These are phyloP conservation scores for Acanthopagrus latus DNA, from an alignment of 2,797 vertebrate genomes.

Conservation along the genomic window DNA sequence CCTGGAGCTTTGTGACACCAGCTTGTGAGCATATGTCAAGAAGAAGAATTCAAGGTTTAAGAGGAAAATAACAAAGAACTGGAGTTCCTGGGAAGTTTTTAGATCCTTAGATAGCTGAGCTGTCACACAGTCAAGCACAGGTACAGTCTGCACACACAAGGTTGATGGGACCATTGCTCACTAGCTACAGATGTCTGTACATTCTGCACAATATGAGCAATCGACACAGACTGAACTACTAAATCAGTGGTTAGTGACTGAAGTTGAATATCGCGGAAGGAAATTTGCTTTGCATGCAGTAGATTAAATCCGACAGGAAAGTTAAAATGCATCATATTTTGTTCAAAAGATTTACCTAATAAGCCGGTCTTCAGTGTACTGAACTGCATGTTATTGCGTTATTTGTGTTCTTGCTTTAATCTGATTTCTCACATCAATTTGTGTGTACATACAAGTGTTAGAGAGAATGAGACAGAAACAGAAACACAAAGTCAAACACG, in stretches of 20 bases:
- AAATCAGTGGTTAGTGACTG: neutral
- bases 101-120: constrained; percentile 4
- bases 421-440: constrained; percentile 25
- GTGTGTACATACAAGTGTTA: constrained; percentile 17
- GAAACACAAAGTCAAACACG: constrained; percentile 36
- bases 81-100: neutral
- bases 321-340: neutral
- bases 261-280: neutral
- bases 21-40: neutral
- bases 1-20: neutral
- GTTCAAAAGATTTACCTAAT: neutral
- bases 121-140: neutral
- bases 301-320: constrained; percentile 3
- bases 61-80: neutral
- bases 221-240: constrained; percentile 20
- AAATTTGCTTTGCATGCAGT: neutral
- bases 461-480: constrained; percentile 20
- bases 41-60: neutral
- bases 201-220: constrained; percentile 14
- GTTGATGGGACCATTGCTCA: neutral
- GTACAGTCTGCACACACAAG: constrained; percentile 12
- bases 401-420: constrained; percentile 15
- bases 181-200: constrained; percentile 4
- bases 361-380: constrained; percentile 11
- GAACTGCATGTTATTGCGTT: constrained; percentile 5